These are phyloP conservation scores for Drosophila melanogaster DNA, from an alignment of 1,140 invertebrate genomes.

Conservation along the genomic window Release_6_plus_ISO1_MT NT_033777.3:22305501-22306000, in stretches of 20 bases:
- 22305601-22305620: constrained; percentile 2
- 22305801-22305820: constrained; percentile 82
- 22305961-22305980: constrained; percentile 84
- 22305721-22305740: constrained; percentile 38
- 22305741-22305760: constrained; percentile 13
- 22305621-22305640: constrained; percentile 70
- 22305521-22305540: constrained; percentile 11
- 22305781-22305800: constrained; percentile 76
- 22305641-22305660: constrained; percentile 43
- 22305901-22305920: constrained; percentile 4
- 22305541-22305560: constrained; percentile 43
- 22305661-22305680: constrained; percentile 43
- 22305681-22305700: constrained; percentile 25
- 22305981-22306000: constrained; percentile 84
- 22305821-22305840: constrained; percentile 78
- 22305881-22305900: constrained; percentile 14
- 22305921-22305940: constrained; percentile 4
- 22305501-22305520: too few relatives aligned
- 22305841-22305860: constrained; percentile 70
- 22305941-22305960: constrained; percentile 58
- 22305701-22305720: constrained; percentile 47
- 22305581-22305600: constrained; percentile 1
- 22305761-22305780: constrained; percentile 37
- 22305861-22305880: constrained; percentile 47
- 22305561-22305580: constrained; percentile 9